These are phyloP conservation scores for Peromyscus californicus DNA, from an alignment of 2,113 vertebrate genomes.

Conservation along the genomic window DNA sequence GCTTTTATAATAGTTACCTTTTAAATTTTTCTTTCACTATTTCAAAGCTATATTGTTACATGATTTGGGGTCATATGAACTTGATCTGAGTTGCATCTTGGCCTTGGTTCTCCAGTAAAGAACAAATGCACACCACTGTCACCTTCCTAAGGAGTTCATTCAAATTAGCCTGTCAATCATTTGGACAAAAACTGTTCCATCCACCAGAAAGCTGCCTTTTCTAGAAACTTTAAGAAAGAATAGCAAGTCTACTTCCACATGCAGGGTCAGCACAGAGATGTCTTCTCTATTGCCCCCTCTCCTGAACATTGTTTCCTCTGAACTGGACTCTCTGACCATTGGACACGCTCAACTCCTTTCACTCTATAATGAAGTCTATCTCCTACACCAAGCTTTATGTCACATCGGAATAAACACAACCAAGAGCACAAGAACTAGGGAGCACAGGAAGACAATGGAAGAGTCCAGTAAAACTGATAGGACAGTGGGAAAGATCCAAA, in stretches of 20 bases:
- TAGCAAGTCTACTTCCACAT: not conserved
- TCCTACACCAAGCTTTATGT: rapidly evolving
- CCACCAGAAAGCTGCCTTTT: not conserved
- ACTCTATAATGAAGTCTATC: not conserved
- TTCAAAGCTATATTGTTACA: not conserved
- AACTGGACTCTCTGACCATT: too few relatives aligned
- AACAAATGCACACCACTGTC: not conserved
- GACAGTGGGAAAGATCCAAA: not conserved
- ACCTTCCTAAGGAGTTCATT: not conserved
- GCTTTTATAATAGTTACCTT: not conserved
- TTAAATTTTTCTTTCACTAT: not conserved
- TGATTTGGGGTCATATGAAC: not conserved
- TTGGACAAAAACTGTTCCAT: not conserved
- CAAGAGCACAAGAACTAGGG: not conserved
- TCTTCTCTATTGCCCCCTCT: not conserved
- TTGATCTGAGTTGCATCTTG: not conserved
- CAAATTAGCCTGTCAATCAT: not conserved
- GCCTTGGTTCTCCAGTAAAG: not conserved
- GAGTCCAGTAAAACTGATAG: not conserved
- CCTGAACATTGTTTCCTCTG: not conserved
- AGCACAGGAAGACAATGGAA: not conserved
- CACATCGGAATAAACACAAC: not conserved
- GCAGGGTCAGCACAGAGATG: not conserved
- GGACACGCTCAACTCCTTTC: not conserved
- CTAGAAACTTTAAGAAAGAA: not conserved